Conservation (phyloP, 2,113 vertebrate genomes). For the Elanus axillaris region DNA sequence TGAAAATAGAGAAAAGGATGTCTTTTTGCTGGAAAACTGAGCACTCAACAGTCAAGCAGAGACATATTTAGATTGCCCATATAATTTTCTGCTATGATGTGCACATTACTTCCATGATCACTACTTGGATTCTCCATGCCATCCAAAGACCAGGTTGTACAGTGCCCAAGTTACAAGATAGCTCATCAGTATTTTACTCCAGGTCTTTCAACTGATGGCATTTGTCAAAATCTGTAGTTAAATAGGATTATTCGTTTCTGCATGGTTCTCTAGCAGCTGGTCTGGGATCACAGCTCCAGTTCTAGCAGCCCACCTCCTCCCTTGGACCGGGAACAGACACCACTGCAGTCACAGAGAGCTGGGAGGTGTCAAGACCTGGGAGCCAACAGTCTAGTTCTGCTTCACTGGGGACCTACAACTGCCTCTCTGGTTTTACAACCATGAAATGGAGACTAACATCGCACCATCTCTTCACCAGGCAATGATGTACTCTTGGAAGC, state of each 20-base stretch:
- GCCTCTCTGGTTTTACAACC: background rate
- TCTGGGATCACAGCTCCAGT: background rate
- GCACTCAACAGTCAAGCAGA: background rate
- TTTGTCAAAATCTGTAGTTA: background rate
- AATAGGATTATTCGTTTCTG: background rate
- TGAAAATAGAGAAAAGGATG: accelerated
- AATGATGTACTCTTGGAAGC: background rate
- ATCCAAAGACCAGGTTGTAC: background rate
- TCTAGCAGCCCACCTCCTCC: background rate
- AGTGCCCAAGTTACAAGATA: background rate
- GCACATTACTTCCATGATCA: background rate
- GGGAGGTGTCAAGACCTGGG: too few relatives aligned
- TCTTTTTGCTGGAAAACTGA: background rate
- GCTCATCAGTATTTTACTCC: background rate
- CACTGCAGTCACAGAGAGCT: background rate
- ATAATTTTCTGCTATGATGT: background rate
- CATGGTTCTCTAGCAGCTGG: background rate
- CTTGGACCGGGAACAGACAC: background rate
- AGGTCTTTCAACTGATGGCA: background rate
- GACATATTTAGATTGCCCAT: background rate
- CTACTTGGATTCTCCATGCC: background rate
- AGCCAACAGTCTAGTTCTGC: background rate
- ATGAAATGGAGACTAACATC: background rate
- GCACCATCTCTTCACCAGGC: background rate
- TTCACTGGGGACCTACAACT: background rate